Percentiles rank a stretch among this genome's conserved stretches.
Conservation (phyloP, 2,888 invertebrate genomes). For the Carpatolechia fugitivella region DNA sequence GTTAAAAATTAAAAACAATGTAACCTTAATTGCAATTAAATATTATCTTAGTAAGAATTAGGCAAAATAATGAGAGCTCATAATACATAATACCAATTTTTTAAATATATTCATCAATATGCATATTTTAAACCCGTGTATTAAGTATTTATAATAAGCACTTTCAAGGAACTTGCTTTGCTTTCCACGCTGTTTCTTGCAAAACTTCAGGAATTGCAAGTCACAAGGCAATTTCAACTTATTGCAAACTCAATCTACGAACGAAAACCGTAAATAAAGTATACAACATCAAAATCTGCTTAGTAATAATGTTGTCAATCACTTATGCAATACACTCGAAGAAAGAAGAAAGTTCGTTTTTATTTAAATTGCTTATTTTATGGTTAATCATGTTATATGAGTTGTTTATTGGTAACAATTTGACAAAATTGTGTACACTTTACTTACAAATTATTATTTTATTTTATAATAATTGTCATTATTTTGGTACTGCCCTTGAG, state of each 20-base stretch:
- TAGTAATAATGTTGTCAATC: conserved; percentile 18
- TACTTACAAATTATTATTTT: too few species aligned
- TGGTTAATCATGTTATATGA: neutral
- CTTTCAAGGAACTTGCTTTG: neutral
- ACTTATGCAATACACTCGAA: conserved; percentile 18
- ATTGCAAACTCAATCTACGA: neutral
- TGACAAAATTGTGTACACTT: neutral
- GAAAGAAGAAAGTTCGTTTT: conserved; percentile 24
- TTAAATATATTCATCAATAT: too few species aligned
- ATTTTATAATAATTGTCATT: too few species aligned
- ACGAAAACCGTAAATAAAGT: neutral
- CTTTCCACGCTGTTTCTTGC: neutral
- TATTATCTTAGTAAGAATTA: too few species aligned
- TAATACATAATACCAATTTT: too few species aligned
- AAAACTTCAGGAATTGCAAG: neutral
- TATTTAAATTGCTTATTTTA: neutral
- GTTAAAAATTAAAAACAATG: too few species aligned
- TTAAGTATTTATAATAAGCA: too few species aligned
- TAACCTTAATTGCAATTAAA: too few species aligned
- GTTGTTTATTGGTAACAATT: neutral
- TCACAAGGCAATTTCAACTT: neutral
- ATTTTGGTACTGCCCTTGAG: too few species aligned
- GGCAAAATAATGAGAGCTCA: too few species aligned
- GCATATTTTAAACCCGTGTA: too few species aligned
- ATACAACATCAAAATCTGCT: conserved; percentile 8